phyloP scores from a whole-genome alignment of 1,140 invertebrate species.

The Eciton burchellii region DNA sequence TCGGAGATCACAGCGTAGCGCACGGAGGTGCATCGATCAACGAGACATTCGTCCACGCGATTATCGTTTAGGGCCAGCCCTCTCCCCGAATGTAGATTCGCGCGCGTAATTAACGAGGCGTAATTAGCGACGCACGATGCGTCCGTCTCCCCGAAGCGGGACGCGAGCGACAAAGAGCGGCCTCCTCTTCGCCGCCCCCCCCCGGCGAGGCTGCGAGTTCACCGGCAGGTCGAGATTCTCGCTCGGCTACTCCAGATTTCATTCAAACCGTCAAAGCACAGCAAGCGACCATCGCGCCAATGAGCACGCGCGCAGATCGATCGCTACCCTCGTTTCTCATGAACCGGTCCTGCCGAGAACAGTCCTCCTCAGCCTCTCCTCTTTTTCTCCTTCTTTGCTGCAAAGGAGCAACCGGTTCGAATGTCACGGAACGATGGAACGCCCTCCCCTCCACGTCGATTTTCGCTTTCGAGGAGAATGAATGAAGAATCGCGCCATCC shows the following conservation, averaged over 20 bases:
- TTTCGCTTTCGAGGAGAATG: not conserved
- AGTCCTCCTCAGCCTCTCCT: conserved; percentile 2
- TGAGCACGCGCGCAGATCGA: not conserved
- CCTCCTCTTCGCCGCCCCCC: not conserved
- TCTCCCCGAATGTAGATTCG: conserved; percentile 1
- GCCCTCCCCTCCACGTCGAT: not conserved
- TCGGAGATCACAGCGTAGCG: conserved; percentile 33
- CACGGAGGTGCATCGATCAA: not conserved
- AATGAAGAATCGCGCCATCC: not conserved
- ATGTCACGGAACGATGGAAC: conserved; percentile 38
- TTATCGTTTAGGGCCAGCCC: conserved; percentile 41
- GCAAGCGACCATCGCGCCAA: conserved; percentile 29
- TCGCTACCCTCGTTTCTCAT: conserved; percentile 30
- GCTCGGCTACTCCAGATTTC: conserved; percentile 4
- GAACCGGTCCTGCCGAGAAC: conserved; percentile 63
- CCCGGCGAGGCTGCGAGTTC: not conserved
- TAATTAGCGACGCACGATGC: no score
- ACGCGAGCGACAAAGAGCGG: not conserved
- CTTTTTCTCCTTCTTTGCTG: conserved; percentile 31
- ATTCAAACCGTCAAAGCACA: not conserved
- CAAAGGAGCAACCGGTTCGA: conserved; percentile 58
- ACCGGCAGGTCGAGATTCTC: not conserved
- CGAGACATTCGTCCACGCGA: conserved; percentile 1
- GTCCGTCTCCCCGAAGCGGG: no score
- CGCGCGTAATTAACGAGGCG: not conserved